Evolutionary conservation across 2,888 invertebrate species (phyloP).

Genomic region (Zygogramma bicolorata): DNA sequence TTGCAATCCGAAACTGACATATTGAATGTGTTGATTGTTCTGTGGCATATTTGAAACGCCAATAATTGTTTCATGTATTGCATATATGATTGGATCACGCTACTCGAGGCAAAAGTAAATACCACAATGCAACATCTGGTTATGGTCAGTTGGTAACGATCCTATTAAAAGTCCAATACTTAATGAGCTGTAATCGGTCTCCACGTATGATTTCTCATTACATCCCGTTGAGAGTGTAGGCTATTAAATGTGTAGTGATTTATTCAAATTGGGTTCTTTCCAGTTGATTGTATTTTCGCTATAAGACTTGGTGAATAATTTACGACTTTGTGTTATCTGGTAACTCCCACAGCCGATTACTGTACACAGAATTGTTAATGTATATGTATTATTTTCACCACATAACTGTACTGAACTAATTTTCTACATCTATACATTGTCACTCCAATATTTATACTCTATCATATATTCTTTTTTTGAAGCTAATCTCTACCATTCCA

Average conservation of each 20-base stretch:
- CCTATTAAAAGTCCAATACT: conserved; percentile 9
- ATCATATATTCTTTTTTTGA: no score
- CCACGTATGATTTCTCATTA: conserved; percentile 1
- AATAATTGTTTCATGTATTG: conserved; percentile 3
- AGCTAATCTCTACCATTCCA: no score
- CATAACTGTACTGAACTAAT: no score
- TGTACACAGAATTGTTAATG: neutral
- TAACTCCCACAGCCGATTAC: neutral
- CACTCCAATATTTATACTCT: no score
- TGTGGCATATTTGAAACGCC: conserved; percentile 1
- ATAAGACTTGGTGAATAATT: neutral
- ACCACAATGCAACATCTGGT: conserved; percentile 8
- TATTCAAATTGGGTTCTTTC: conserved; percentile 8
- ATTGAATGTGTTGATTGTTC: neutral
- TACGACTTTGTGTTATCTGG: neutral
- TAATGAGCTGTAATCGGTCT: conserved; percentile 6
- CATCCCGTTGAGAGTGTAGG: conserved; percentile 7
- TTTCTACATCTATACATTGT: no score
- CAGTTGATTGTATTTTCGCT: neutral
- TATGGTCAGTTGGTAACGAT: conserved; percentile 4
- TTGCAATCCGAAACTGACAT: neutral
- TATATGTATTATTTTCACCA: no score
- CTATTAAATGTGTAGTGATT: conserved; percentile 4
- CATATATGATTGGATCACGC: neutral
- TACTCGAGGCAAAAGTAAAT: neutral